Evolutionary conservation across 1,140 invertebrate genomes (phyloP).

Genomic region (Pristionchus pacificus): DNA sequence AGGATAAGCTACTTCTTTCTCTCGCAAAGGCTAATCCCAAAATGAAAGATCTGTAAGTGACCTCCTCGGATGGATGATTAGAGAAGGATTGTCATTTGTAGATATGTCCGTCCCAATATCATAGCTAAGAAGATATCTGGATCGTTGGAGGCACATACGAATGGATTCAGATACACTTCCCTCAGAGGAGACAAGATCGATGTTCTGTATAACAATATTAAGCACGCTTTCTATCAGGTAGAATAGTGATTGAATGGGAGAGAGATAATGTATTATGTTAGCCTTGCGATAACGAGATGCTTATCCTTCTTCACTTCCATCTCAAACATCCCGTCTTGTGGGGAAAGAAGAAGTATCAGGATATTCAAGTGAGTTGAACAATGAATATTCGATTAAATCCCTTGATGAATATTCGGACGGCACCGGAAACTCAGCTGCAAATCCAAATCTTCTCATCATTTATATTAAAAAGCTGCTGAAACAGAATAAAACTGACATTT

Average conservation of each 20-base stretch:
- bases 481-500: too few relatives aligned
- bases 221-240: slow-evolving; percentile 92
- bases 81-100: too few relatives aligned
- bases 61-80: neutral
- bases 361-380: slow-evolving; percentile 71
- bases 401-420: neutral
- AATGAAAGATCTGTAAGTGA: slow-evolving; percentile 77
- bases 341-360: slow-evolving; percentile 97
- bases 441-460: too few relatives aligned
- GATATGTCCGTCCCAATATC: slow-evolving; percentile 93
- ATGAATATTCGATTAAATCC: neutral
- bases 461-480: too few relatives aligned
- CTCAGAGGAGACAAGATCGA: slow-evolving; percentile 97
- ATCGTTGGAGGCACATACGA: slow-evolving; percentile 84
- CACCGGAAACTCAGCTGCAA: too few relatives aligned
- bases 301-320: slow-evolving; percentile 96
- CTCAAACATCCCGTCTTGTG: slow-evolving; percentile 98
- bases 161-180: slow-evolving; percentile 89
- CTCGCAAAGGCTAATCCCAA: slow-evolving; percentile 93
- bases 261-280: neutral
- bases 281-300: slow-evolving; percentile 99
- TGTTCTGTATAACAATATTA: slow-evolving; percentile 98
- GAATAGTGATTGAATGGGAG: neutral
- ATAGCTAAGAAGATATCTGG: slow-evolving; percentile 92
- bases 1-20: slow-evolving; percentile 90